Evolutionary conservation across 2,113 vertebrate genomes (phyloP).

Genomic region (Ammodytes marinus): DNA sequence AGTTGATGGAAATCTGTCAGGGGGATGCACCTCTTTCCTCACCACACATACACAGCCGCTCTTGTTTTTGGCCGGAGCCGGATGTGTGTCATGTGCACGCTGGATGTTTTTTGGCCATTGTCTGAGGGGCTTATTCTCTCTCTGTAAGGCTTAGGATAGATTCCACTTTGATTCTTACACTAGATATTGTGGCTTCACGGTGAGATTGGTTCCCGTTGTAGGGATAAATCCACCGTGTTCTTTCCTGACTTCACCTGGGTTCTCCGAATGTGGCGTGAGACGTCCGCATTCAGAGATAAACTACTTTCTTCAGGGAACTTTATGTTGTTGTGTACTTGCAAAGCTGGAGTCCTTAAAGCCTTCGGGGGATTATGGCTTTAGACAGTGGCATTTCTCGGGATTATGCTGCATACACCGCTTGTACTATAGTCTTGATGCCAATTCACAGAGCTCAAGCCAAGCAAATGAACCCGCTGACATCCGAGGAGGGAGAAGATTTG

Average conservation of each 20-base stretch:
- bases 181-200: not conserved
- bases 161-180: not conserved
- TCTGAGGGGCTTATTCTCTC: conserved; percentile 4
- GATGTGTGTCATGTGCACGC: conserved; percentile 30
- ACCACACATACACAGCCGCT: conserved; percentile 34
- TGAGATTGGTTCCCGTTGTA: not conserved
- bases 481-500: conserved; percentile 18
- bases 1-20: conserved; percentile 73
- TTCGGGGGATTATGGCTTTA: conserved; percentile 63
- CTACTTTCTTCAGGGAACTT: conserved; percentile 22
- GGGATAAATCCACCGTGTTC: not conserved
- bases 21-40: conserved; percentile 50
- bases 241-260: conserved; percentile 11
- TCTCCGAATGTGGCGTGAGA: conserved; percentile 1
- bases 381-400: conserved; percentile 62
- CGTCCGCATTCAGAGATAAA: conserved; percentile 9
- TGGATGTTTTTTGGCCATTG: conserved; percentile 11
- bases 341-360: conserved; percentile 53
- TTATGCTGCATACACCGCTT: conserved; percentile 53
- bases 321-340: conserved; percentile 35
- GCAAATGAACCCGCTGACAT: conserved; percentile 59
- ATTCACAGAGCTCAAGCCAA: conserved; percentile 45
- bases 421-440: conserved; percentile 51
- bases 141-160: not conserved
- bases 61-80: conserved; percentile 32